Evolutionary conservation across 2,113 vertebrate genomes (phyloP).

Genomic region (Hippoglossus stenolepis): DNA sequence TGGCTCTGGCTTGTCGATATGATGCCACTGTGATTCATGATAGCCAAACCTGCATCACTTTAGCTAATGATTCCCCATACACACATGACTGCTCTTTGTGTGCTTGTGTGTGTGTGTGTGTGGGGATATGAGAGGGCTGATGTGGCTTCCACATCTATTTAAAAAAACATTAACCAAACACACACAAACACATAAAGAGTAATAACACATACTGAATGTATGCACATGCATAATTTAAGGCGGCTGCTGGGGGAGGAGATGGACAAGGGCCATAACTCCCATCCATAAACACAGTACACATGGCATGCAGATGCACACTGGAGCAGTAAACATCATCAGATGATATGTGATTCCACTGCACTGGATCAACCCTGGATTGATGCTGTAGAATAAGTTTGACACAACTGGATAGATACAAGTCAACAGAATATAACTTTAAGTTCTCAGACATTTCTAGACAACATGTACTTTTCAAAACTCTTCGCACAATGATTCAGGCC

Average conservation of each 20-base stretch:
- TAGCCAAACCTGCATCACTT: constrained; percentile 80
- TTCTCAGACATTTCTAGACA: too few relatives aligned
- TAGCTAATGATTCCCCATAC: constrained; percentile 81
- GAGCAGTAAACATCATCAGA: constrained; percentile 7
- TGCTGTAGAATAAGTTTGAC: neutral
- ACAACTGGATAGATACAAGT: neutral
- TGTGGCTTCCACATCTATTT: constrained; percentile 75
- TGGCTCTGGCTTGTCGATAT: constrained; percentile 77
- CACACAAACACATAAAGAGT: constrained; percentile 32
- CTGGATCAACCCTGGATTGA: neutral
- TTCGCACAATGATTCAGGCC: too few relatives aligned
- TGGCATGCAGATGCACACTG: constrained; percentile 36
- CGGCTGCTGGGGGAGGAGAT: constrained; percentile 34
- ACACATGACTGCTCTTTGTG: constrained; percentile 49
- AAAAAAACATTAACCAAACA: constrained; percentile 71
- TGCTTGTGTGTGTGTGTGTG: constrained; percentile 17
- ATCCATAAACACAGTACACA: constrained; percentile 47
- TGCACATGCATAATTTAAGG: constrained; percentile 71
- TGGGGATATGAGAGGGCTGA: constrained; percentile 64
- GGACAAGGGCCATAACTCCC: constrained; percentile 39
- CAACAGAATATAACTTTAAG: neutral
- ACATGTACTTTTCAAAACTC: too few relatives aligned
- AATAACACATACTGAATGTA: constrained; percentile 49
- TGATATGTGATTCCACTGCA: constrained; percentile 10
- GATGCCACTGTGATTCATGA: constrained; percentile 82